Conservation (phyloP, 2,888 invertebrate genomes). For the Dasysyrphus tricinctus region DNA sequence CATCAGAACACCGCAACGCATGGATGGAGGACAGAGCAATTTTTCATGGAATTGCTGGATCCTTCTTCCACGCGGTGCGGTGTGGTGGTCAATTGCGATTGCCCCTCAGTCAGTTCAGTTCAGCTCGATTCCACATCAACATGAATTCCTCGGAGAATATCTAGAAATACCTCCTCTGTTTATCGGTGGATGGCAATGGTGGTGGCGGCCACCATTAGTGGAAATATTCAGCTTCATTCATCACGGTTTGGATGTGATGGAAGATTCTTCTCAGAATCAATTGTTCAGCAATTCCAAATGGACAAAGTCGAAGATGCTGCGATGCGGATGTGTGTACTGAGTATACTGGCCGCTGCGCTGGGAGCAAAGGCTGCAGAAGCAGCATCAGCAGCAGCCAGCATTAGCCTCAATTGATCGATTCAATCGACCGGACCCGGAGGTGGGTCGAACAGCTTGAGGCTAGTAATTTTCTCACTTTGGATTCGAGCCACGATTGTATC, state of each 20-base stretch:
- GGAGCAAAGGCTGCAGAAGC: neutral
- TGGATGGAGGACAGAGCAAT: conserved; percentile 45
- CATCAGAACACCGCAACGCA: neutral
- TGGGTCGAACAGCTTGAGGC: conserved; percentile 65
- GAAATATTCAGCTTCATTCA: conserved; percentile 60
- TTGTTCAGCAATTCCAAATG: conserved; percentile 69
- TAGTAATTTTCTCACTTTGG: conserved; percentile 72
- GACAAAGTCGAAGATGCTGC: conserved; percentile 34
- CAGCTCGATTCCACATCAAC: conserved; percentile 39
- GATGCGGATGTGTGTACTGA: conserved; percentile 50
- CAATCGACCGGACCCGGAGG: conserved; percentile 65
- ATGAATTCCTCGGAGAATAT: conserved; percentile 62
- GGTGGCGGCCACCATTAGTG: conserved; percentile 54
- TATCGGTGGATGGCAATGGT: neutral
- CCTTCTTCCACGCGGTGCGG: conserved; percentile 15
- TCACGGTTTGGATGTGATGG: conserved; percentile 42
- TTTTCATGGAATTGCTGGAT: conserved; percentile 59
- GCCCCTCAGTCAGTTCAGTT: conserved; percentile 25
- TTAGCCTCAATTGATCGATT: conserved; percentile 63
- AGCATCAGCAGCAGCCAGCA: neutral
- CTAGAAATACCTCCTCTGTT: conserved; percentile 2
- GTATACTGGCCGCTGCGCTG: neutral
- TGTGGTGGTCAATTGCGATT: conserved; percentile 16
- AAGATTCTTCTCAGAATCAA: conserved; percentile 72
- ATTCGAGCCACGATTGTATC: conserved; percentile 55